Conservation (phyloP, 2,888 invertebrate genomes). For the Eulithis testata region DNA sequence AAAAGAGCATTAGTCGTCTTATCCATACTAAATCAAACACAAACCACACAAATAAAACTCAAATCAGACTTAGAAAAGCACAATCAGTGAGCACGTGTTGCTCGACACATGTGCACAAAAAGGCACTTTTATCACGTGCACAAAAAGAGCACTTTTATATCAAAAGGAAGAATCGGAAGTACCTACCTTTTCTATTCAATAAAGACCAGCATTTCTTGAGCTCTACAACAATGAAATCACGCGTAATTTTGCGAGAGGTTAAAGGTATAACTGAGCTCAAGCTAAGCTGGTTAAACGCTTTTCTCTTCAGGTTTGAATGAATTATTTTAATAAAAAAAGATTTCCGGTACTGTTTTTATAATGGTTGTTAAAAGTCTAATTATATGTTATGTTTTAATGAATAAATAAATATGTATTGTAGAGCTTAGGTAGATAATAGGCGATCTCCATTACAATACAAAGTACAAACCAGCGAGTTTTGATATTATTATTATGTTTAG, state of each 20-base stretch:
- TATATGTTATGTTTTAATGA: slow-evolving; percentile 3
- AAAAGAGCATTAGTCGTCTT: slow-evolving; percentile 2
- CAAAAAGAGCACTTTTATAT: slow-evolving; percentile 48
- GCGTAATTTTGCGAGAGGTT: not conserved
- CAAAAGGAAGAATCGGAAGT: slow-evolving; percentile 61
- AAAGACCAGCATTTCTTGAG: slow-evolving; percentile 31
- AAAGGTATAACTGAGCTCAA: slow-evolving; percentile 6
- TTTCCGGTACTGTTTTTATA: slow-evolving; percentile 30
- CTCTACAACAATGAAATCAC: slow-evolving; percentile 19
- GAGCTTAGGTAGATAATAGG: too few relatives aligned
- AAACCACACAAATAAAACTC: slow-evolving; percentile 37
- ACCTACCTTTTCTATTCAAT: slow-evolving; percentile 41
- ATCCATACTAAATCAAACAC: slow-evolving; percentile 19
- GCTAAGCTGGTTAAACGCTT: slow-evolving; percentile 6
- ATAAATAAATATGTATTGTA: too few relatives aligned
- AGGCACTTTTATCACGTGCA: slow-evolving; percentile 48
- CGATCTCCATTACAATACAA: too few relatives aligned
- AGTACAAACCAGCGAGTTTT: too few relatives aligned
- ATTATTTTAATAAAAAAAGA: slow-evolving; percentile 36
- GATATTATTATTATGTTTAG: too few relatives aligned
- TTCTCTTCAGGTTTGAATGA: slow-evolving; percentile 40
- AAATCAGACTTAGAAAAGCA: slow-evolving; percentile 50
- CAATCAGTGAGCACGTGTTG: slow-evolving; percentile 57
- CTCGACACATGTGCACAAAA: slow-evolving; percentile 52
- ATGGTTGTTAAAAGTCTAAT: slow-evolving; percentile 10